Base-by-base conservation (phyloP, 2,113 vertebrate species). In the Anthoscopus minutus region DNA sequence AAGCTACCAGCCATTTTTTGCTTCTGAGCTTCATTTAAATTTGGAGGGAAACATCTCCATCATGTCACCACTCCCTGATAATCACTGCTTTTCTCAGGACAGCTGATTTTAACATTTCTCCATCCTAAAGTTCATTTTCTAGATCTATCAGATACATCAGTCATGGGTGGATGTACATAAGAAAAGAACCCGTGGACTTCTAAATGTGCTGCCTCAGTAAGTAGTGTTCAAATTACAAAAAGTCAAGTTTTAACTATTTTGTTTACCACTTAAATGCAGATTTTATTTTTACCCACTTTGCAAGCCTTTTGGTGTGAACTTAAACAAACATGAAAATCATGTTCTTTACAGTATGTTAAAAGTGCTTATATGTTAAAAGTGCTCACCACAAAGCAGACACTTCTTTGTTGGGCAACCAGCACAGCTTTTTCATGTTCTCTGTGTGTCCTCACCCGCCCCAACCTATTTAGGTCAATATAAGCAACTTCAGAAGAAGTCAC, bases 381-480 rank as follows among this genome's bases (percentile, higher is more conserved):
- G 58, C 93, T 96, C 61, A 95, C 95, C 96, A 93, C 96, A 96
- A 96, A 96, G 94, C 92, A 97, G 92, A 95, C 93, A 77, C 82
- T 95, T 93, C 95, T 96, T 96, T 96, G 94, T 96, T 96, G 94
- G 82, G 88, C 93, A 96, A 96, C 93, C 86, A 93, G 94, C 72
- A 53, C 57, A 86, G 92, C 93, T 94, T 96, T 95, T 96, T 96
- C 93, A 96, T 94, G 93, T 96, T 92, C 72, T 38, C 93, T 96
- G 7, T 92, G 89, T 90, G 95, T 96, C 95, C 95, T 96, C 72
- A 93, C 92, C 93, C 77, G 88, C 94, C 95, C 96, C 92, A 96
- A 95, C 85, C 69, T 97, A 96, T 95, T 95, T 95, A 97, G 95
- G 95, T 95, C 96, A 96, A 94, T 96, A 95, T 67, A 89, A 88